These are phyloP conservation scores for Reticulitermes speratus DNA, from an alignment of 1,140 invertebrate genomes.

Conservation along the genomic window DNA sequence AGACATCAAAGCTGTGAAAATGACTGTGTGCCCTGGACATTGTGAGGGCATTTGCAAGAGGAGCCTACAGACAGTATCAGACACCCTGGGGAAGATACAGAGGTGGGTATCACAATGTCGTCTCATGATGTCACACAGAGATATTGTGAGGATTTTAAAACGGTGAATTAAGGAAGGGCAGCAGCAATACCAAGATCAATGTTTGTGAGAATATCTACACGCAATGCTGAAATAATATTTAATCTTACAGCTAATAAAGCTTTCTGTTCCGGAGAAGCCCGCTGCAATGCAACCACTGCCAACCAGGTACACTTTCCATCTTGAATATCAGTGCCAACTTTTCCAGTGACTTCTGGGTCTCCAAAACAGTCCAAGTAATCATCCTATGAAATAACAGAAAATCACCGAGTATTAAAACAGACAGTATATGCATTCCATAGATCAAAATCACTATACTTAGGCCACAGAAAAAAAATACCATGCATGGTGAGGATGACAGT, in stretches of 20 bases:
- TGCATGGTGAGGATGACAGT: no score
- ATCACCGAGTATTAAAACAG: background rate
- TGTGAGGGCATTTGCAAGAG: no score
- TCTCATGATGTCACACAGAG: no score
- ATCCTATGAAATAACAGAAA: slow-evolving; percentile 63
- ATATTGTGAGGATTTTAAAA: no score
- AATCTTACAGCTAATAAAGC: slow-evolving; percentile 64
- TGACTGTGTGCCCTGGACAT: no score
- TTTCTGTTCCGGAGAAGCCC: slow-evolving; percentile 69
- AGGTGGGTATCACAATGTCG: no score
- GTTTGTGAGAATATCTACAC: no score
- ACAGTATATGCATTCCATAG: background rate
- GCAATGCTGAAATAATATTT: background rate
- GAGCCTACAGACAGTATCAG: no score
- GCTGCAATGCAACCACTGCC: slow-evolving; percentile 82
- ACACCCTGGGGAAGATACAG: no score
- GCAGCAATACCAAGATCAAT: no score
- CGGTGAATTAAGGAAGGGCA: no score
- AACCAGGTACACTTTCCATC: slow-evolving; percentile 98
- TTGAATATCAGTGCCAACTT: slow-evolving; percentile 88
- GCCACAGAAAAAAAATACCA: background rate
- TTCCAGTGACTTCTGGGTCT: slow-evolving; percentile 79
- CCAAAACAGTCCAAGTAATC: slow-evolving; percentile 95
- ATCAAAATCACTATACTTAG: background rate
- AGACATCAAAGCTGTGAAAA: no score